These are phyloP conservation scores for Leptatherina wallacei DNA, from an alignment of 2,797 vertebrate species.

Conservation along the genomic window DNA sequence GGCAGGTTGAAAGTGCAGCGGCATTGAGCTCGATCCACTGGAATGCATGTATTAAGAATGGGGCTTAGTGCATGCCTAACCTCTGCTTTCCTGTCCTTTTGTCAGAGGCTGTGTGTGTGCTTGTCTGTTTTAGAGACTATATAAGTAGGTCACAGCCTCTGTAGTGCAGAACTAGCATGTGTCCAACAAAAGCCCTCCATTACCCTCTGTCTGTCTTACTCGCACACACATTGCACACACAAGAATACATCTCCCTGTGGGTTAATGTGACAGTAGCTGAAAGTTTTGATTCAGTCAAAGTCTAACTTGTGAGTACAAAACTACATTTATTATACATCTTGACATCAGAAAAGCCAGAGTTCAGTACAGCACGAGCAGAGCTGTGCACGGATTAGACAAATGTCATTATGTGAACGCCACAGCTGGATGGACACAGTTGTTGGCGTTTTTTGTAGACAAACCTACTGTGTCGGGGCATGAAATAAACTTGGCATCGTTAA, in stretches of 20 bases:
- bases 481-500: slow-evolving; percentile 4
- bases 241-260: slow-evolving; percentile 6
- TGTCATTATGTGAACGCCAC: not conserved
- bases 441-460: slow-evolving; percentile 24
- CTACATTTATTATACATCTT: not conserved
- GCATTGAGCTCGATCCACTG: slow-evolving; percentile 68
- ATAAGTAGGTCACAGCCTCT: slow-evolving; percentile 79
- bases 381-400: not conserved
- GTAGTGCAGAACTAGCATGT: slow-evolving; percentile 63
- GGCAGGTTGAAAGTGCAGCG: slow-evolving; percentile 67
- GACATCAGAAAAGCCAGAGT: not conserved
- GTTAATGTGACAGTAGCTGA: slow-evolving; percentile 12
- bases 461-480: not conserved
- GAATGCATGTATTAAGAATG: slow-evolving; percentile 81
- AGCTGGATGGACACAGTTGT: slow-evolving; percentile 5
- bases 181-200: slow-evolving; percentile 64
- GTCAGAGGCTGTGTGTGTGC: slow-evolving; percentile 55
- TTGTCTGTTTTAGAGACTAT: slow-evolving; percentile 42
- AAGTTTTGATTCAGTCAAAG: not conserved
- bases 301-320: not conserved
- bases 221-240: slow-evolving; percentile 23
- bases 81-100: slow-evolving; percentile 76
- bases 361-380: not conserved
- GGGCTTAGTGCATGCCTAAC: slow-evolving; percentile 77
- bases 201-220: slow-evolving; percentile 35